A percentile compares a stretch with the other conserved stretches of the same genome.
Conservation (phyloP, 2,888 invertebrate species). For the Clepsis dumicolana region DNA sequence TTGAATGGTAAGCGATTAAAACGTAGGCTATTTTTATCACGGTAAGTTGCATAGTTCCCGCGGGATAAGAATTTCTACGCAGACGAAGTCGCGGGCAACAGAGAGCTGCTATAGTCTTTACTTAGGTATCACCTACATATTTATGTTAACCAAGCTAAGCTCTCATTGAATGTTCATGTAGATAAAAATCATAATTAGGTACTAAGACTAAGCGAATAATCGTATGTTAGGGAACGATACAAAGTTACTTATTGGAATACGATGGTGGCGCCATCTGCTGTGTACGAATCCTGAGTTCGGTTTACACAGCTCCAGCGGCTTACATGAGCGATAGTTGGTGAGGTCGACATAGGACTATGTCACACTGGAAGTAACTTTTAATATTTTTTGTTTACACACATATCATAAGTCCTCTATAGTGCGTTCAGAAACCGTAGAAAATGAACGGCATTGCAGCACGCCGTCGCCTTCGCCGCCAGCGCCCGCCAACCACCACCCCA, state of each 20-base stretch:
- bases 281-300: conserved; percentile 26
- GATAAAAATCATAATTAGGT: background rate
- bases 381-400: too few relatives aligned
- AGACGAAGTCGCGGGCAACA: too few relatives aligned
- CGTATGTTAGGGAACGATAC: background rate
- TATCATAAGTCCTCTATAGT: too few relatives aligned
- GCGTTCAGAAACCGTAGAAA: too few relatives aligned
- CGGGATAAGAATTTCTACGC: too few relatives aligned
- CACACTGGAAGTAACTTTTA: conserved; percentile 9
- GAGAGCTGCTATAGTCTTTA: too few relatives aligned
- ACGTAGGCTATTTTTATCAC: too few relatives aligned
- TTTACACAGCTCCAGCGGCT: conserved; percentile 20
- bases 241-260: conserved; percentile 22
- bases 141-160: background rate
- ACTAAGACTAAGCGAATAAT: background rate
- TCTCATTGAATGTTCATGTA: background rate
- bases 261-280: conserved; percentile 39
- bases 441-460: too few relatives aligned
- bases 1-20: too few relatives aligned
- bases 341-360: background rate
- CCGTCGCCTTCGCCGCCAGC: too few relatives aligned
- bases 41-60: too few relatives aligned
- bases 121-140: background rate
- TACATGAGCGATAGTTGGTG: conserved; percentile 22
- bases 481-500: too few relatives aligned